phyloP scores from a whole-genome alignment of 2,113 vertebrate genomes.

The Catagonus wagneri region DNA sequence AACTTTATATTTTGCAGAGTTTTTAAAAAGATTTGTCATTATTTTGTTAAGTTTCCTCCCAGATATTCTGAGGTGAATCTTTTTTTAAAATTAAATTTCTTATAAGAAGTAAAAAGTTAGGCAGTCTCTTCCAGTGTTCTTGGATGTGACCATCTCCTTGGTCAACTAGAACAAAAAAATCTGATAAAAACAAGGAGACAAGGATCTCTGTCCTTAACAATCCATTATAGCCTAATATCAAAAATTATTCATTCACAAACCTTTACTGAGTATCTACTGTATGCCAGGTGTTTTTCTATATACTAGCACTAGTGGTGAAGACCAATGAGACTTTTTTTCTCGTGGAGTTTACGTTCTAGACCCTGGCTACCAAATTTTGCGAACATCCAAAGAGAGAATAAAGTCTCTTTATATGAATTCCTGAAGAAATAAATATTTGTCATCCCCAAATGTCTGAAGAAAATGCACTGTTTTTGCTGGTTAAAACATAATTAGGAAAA shows the following conservation, averaged over 20 bases:
- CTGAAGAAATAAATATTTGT: constrained; percentile 10
- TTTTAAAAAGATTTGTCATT: constrained; percentile 26
- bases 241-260: neutral
- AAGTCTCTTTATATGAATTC: neutral
- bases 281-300: neutral
- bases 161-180: neutral
- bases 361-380: neutral
- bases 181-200: neutral
- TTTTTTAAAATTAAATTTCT: neutral
- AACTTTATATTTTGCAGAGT: neutral
- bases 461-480: neutral
- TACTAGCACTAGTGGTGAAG: neutral
- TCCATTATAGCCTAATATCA: neutral
- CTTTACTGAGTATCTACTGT: neutral
- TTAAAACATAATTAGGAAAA: neutral
- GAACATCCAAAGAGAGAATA: neutral
- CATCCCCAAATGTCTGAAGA: constrained; percentile 3
- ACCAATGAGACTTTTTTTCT: neutral
- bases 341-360: neutral
- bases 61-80: neutral
- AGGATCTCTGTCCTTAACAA: neutral
- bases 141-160: neutral
- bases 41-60: neutral
- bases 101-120: neutral
- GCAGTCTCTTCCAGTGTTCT: neutral